phyloP scores from a whole-genome alignment of 30 jellyfish, hydroid and myxozoan genomes.

The Aurelia sp. region DNA sequence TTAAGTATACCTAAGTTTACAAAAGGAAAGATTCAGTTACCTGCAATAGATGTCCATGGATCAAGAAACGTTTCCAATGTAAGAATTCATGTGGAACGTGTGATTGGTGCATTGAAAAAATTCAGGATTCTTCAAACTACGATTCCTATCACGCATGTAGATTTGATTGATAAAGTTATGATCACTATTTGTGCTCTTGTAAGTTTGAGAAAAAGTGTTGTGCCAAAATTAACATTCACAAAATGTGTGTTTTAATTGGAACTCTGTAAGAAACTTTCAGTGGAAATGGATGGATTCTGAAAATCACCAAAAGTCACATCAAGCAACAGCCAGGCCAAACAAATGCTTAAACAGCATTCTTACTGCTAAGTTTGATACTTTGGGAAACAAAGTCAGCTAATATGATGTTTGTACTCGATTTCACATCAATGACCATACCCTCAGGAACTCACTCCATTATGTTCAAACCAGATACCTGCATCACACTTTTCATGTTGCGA shows the following conservation, averaged over 20 bases:
- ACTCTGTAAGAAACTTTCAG: too few species aligned
- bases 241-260: too few species aligned
- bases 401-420: too few species aligned
- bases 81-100: constrained; percentile 56
- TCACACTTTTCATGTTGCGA: too few species aligned
- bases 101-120: constrained; percentile 60
- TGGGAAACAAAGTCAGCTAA: too few species aligned
- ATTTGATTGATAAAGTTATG: not conserved
- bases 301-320: too few species aligned
- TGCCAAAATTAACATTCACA: not conserved
- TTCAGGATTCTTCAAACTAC: constrained; percentile 43
- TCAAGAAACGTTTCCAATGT: constrained; percentile 17
- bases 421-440: too few species aligned
- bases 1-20: constrained; percentile 71
- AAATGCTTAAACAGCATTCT: too few species aligned
- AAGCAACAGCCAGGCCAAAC: too few species aligned
- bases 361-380: too few species aligned
- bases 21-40: constrained; percentile 62
- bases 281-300: not conserved
- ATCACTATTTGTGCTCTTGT: not conserved
- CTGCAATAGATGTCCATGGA: constrained; percentile 41
- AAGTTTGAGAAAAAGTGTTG: constrained; percentile 6
- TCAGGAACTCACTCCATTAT: too few species aligned
- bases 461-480: too few species aligned
- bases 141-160: constrained; percentile 9